Percentiles rank a stretch among this genome's conserved stretches.
phyloP scores from a whole-genome alignment of 2,888 invertebrate genomes.

The Mantis religiosa region DNA sequence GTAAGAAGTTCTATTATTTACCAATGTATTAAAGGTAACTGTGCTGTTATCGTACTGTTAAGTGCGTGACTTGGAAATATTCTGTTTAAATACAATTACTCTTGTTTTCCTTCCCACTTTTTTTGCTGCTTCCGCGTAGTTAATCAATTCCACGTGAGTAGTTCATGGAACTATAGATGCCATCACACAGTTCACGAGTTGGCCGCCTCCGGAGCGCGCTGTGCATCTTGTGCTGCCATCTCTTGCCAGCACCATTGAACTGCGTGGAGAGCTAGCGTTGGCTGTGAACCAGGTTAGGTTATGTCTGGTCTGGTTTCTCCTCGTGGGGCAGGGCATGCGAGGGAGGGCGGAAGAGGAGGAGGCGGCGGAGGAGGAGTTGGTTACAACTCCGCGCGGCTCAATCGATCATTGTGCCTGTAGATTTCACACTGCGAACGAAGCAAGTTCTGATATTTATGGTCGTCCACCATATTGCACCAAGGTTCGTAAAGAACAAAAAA shows the following conservation, averaged over 20 bases:
- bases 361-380: conserved; percentile 12
- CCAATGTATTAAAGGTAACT: too few species aligned
- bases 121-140: neutral
- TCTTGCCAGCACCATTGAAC: conserved; percentile 19
- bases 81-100: too few species aligned
- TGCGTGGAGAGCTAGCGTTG: conserved; percentile 1
- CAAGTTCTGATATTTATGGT: conserved; percentile 24
- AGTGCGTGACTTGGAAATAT: too few species aligned
- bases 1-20: too few species aligned
- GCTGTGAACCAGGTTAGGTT: conserved; percentile 5
- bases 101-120: neutral
- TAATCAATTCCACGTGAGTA: neutral
- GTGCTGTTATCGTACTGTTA: too few species aligned
- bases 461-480: neutral
- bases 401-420: conserved; percentile 26
- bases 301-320: conserved; percentile 14
- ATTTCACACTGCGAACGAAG: conserved; percentile 24
- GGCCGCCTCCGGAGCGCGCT: conserved; percentile 16
- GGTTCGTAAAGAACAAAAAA: conserved; percentile 18
- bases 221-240: conserved; percentile 20
- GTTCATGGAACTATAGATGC: neutral
- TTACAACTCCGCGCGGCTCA: conserved; percentile 17
- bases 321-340: neutral
- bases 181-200: conserved; percentile 11
- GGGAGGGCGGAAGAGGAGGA: neutral